Evolutionary conservation across 2,797 vertebrate genomes (phyloP).

Genomic region (Chrosomus eos): DNA sequence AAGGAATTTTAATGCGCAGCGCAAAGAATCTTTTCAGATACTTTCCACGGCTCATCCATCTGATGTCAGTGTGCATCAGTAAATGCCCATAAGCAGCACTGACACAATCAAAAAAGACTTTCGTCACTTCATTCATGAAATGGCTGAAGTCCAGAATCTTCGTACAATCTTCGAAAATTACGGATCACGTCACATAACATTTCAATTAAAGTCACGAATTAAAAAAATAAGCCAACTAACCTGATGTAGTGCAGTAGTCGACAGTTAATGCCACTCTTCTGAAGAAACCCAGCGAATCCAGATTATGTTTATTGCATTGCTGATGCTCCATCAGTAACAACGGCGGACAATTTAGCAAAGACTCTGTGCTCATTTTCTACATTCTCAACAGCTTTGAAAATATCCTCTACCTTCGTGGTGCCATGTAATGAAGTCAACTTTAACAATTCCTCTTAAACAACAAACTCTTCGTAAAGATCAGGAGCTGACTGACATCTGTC

Average conservation of each 20-base stretch:
- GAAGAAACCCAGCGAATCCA: neutral
- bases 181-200: neutral
- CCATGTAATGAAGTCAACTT: conserved; percentile 45
- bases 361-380: neutral
- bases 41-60: neutral
- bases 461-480: conserved; percentile 23
- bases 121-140: neutral
- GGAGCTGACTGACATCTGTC: conserved; percentile 11
- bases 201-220: neutral
- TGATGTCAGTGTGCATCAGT: neutral
- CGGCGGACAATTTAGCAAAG: neutral
- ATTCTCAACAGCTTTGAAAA: neutral
- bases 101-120: neutral
- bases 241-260: neutral
- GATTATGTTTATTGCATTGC: neutral
- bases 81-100: neutral
- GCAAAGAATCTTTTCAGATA: neutral
- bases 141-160: neutral
- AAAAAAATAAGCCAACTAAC: neutral
- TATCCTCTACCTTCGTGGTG: neutral
- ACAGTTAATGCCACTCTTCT: neutral
- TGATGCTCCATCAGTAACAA: neutral
- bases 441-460: conserved; percentile 19
- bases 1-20: conserved; percentile 26
- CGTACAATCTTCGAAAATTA: neutral